Conservation (phyloP, 1,140 invertebrate genomes). For the Aphaenogaster ashmeadi region DNA sequence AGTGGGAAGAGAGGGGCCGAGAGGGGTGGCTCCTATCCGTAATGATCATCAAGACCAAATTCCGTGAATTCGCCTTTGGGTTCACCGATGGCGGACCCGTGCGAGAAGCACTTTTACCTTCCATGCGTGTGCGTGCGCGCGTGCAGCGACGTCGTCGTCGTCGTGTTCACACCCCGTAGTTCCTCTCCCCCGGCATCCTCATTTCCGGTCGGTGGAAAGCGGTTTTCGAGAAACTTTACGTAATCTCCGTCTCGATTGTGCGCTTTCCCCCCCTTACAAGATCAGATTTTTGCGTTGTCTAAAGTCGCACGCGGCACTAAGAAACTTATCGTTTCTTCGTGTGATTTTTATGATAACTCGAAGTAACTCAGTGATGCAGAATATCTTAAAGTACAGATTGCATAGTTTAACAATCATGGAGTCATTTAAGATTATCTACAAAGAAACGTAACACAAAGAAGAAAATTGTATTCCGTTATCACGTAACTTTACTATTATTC, state of each 20-base stretch:
- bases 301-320: not conserved
- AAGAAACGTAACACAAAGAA: not conserved
- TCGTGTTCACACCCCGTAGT: constrained; percentile 82
- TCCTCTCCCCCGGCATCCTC: constrained; percentile 77
- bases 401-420: not conserved
- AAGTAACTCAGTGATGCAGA: not conserved
- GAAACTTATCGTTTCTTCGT: not conserved
- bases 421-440: not conserved
- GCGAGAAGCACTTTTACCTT: constrained; percentile 45
- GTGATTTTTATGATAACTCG: not conserved
- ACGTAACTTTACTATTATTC: not conserved
- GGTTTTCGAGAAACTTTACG: constrained; percentile 83
- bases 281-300: constrained; percentile 29
- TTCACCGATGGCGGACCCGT: not conserved
- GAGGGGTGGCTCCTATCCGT: not conserved
- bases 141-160: constrained; percentile 55
- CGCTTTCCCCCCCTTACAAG: not conserved
- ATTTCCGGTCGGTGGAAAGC: constrained; percentile 80
- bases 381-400: not conserved
- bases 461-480: not conserved
- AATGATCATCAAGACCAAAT: not conserved
- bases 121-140: constrained; percentile 21
- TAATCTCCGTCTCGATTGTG: constrained; percentile 68
- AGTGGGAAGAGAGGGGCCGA: not conserved
- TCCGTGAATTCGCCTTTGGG: constrained; percentile 4